Base-by-base conservation (phyloP, 2,113 vertebrate genomes). In the Cololabis saira region DNA sequence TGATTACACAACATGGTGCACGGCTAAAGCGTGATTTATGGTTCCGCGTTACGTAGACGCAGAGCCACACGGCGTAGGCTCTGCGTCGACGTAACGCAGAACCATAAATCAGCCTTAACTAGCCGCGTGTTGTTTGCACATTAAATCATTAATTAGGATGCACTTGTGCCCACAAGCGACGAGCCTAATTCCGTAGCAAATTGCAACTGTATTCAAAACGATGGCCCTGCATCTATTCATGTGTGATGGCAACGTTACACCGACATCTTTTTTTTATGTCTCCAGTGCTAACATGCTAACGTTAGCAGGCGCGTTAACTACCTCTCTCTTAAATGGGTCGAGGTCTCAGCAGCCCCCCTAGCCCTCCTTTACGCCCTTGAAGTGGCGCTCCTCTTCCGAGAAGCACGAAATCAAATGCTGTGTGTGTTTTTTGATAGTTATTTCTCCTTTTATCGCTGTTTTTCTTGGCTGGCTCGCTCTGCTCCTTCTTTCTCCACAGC, bases 401-500 rank as follows among this genome's bases (percentile, higher is more conserved):
- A 10, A 19, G 12, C 67, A 42, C 18, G 12, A 15, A 45, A 6
- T 6, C 13, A 77, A 24, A 15, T n/a, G n/a, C 12, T 24, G 16
- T n/a, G 30, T 10, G 3, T 33, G 37, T 63, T 27, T n/a, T 33
- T 37, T 21, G 10, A 17, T 9, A 24, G 15, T 4, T 24, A 1
- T 0, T 33, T 43, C 49, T 24, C 40, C 55, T 18, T 63, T 47
- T 80, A 3, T 7, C 5, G 33, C 43, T 21, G 11, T 63, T 71
- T 51, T 78, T 42, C 33, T 58, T 33, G 43, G 42, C 67, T 67
- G 33, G 12, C 18, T 47, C 17, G 12, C 57, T 78, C 12, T 75
- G 76, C 50, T 69, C 76, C 80, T 78, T 61, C 62, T 78, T 94
- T 94, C 88, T 91, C 86, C 90, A 82, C 85, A 91, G 87, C 87